Conservation (phyloP, 2,113 vertebrate species). For the Narcine bancroftii region DNA sequence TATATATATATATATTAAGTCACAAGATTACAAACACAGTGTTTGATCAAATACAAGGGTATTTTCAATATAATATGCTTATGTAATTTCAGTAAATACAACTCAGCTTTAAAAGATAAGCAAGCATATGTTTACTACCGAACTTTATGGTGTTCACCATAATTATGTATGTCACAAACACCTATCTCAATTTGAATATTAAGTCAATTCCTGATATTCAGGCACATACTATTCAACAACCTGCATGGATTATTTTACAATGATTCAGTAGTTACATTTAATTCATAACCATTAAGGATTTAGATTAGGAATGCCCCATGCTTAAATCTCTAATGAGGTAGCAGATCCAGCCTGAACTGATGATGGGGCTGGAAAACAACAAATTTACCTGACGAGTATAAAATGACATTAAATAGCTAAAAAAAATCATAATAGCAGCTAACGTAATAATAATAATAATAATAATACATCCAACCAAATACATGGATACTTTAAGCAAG, state of each 20-base stretch:
- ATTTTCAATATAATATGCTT: background rate
- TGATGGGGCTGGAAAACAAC: background rate
- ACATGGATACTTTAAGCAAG: background rate
- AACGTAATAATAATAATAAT: too few relatives aligned
- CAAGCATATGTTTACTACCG: background rate
- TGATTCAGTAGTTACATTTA: background rate
- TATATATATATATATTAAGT: constrained; percentile 1
- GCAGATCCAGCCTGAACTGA: background rate
- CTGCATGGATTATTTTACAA: background rate
- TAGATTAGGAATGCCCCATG: background rate
- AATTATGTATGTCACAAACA: background rate
- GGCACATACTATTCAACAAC: background rate
- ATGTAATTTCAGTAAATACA: background rate
- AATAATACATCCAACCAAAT: background rate
- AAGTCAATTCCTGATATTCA: background rate
- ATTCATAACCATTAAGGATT: background rate
- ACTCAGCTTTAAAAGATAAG: background rate
- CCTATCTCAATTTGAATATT: background rate
- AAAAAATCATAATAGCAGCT: background rate
- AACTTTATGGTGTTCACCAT: background rate
- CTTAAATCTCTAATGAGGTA: background rate
- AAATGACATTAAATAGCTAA: background rate
- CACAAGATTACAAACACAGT: background rate
- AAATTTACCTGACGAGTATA: background rate
- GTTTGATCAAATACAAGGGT: background rate